These are phyloP conservation scores for Latrodectus hesperus DNA, from an alignment of 2,888 invertebrate species.

Conservation along the genomic window DNA sequence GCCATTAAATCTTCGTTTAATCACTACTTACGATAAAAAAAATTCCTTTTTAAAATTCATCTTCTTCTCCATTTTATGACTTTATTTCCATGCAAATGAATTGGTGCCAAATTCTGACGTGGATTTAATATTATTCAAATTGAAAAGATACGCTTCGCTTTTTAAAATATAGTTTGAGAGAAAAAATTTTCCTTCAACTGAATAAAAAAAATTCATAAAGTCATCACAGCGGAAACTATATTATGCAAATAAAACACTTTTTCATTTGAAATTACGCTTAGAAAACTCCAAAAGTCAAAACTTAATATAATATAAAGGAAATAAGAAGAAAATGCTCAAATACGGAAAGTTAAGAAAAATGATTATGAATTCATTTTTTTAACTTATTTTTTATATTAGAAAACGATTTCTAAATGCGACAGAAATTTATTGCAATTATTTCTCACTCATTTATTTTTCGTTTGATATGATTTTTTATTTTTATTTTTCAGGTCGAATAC, in stretches of 20 bases:
- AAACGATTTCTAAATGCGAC: not conserved
- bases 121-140: slow-evolving; percentile 59
- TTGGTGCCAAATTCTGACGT: slow-evolving; percentile 29
- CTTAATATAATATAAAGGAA: slow-evolving; percentile 47
- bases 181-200: not conserved
- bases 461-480: slow-evolving; percentile 20
- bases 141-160: slow-evolving; percentile 33
- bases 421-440: not conserved
- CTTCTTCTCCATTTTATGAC: slow-evolving; percentile 9
- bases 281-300: slow-evolving; percentile 28
- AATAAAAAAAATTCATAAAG: not conserved
- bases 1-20: slow-evolving; percentile 26
- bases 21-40: slow-evolving; percentile 21
- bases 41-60: not conserved
- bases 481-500: slow-evolving; percentile 69
- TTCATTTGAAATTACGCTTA: slow-evolving; percentile 26
- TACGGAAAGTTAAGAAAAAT: not conserved
- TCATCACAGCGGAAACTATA: slow-evolving; percentile 17
- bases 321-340: not conserved
- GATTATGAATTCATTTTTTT: too few relatives aligned
- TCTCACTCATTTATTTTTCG: not conserved
- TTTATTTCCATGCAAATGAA: slow-evolving; percentile 63
- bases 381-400: too few relatives aligned
- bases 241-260: slow-evolving; percentile 53
- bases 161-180: slow-evolving; percentile 50